phyloP scores from a whole-genome alignment of 2,113 vertebrate genomes.

The Falco punctatus region DNA sequence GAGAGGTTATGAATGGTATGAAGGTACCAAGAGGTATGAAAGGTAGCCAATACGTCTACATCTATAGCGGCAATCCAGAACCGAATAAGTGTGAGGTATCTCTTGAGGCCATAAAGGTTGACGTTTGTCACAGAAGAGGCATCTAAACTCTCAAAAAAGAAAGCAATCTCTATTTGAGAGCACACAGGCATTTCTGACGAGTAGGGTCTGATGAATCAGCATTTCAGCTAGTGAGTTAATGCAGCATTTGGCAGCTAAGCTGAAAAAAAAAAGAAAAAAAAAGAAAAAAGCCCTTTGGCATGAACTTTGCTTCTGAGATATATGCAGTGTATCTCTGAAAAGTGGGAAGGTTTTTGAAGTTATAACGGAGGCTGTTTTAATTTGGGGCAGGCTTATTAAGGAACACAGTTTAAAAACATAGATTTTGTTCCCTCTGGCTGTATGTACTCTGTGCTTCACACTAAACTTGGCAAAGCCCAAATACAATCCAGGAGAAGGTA shows the following conservation, averaged over 20 bases:
- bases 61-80: not conserved
- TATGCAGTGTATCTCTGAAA: not conserved
- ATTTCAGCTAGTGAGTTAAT: constrained; percentile 41
- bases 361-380: constrained; percentile 36
- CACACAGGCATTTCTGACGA: not conserved
- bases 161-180: constrained; percentile 30
- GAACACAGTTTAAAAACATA: constrained; percentile 10
- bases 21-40: not conserved
- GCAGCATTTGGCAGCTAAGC: constrained; percentile 47
- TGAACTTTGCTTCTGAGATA: constrained; percentile 52
- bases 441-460: not conserved
- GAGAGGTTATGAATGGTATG: not conserved
- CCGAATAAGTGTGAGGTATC: not conserved
- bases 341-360: constrained; percentile 47
- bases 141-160: constrained; percentile 23
- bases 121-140: not conserved
- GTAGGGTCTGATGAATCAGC: constrained; percentile 58
- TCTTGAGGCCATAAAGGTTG: not conserved
- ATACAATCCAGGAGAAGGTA: not conserved
- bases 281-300: constrained; percentile 48
- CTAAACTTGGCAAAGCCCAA: constrained; percentile 26
- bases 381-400: constrained; percentile 54
- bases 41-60: not conserved
- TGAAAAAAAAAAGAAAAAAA: not conserved
- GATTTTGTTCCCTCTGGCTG: constrained; percentile 48